Percentiles rank a stretch among this genome's conserved stretches.
These are phyloP conservation scores for Agrotis ipsilon DNA, from an alignment of 2,888 invertebrate genomes.

Conservation along the genomic window DNA sequence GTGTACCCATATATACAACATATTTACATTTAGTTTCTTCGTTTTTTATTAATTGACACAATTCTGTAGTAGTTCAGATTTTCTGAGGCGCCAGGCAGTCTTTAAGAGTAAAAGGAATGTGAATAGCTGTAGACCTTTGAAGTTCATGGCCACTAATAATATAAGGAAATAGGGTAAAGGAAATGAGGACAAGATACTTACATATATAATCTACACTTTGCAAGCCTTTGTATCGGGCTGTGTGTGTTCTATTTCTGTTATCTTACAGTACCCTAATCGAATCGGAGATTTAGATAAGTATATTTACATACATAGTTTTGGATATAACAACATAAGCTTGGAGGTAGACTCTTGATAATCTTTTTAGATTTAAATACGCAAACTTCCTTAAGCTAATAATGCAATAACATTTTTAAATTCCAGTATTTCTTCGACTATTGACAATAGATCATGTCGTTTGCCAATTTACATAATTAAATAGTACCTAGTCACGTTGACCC, in stretches of 20 bases:
- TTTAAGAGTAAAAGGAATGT: too few species aligned
- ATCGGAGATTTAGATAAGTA: slow-evolving; percentile 19
- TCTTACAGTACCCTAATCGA: slow-evolving; percentile 6
- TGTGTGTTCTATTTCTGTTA: neutral
- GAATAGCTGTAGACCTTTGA: neutral
- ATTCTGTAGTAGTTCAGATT: too few species aligned
- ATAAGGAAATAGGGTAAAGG: neutral
- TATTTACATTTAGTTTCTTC: too few species aligned
- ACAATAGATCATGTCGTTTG: slow-evolving; percentile 1
- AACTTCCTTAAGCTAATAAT: neutral
- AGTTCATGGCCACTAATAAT: neutral
- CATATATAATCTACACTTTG: too few species aligned
- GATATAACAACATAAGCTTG: slow-evolving; percentile 2
- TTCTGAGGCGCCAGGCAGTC: neutral
- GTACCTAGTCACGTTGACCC: neutral
- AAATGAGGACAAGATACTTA: neutral
- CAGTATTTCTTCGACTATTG: neutral
- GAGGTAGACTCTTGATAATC: too few species aligned
- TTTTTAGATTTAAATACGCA: too few species aligned
- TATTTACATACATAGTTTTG: neutral
- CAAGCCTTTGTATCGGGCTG: slow-evolving; percentile 2
- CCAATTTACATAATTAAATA: slow-evolving; percentile 20
- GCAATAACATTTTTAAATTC: slow-evolving; percentile 1
- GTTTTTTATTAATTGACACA: too few species aligned
- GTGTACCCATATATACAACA: too few species aligned